A percentile compares a stretch with the other conserved stretches of the same genome.
Conservation (phyloP, 2,113 vertebrate genomes). For the Microcebus griseorufus region DNA sequence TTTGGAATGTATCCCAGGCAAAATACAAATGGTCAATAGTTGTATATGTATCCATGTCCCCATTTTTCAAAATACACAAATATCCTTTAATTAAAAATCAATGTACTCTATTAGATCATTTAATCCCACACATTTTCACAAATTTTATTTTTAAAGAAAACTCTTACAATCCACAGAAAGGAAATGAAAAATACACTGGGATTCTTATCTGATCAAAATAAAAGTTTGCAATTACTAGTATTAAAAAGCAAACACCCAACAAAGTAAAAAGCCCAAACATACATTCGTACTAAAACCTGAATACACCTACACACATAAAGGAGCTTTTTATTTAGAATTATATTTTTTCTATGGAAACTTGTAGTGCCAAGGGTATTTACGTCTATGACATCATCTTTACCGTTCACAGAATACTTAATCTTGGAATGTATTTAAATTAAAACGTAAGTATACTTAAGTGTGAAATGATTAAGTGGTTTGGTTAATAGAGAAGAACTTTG, state of each 20-base stretch:
- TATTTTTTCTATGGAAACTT: neutral
- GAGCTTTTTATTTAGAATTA: constrained; percentile 29
- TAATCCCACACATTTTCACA: constrained; percentile 20
- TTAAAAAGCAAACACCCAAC: constrained; percentile 23
- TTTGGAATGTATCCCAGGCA: neutral
- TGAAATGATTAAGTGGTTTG: constrained; percentile 1
- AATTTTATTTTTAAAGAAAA: constrained; percentile 32
- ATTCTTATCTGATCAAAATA: constrained; percentile 29
- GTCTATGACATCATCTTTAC: neutral
- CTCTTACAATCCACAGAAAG: neutral
- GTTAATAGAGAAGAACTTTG: neutral
- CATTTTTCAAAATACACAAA: constrained; percentile 16
- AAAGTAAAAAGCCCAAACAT: constrained; percentile 30
- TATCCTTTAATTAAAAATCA: constrained; percentile 26
- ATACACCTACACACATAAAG: neutral
- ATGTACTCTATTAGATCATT: neutral
- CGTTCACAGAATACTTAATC: neutral
- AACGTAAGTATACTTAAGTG: constrained; percentile 36
- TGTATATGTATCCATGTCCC: neutral
- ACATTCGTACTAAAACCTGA: constrained; percentile 34
- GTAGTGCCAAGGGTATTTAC: neutral
- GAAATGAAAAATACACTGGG: neutral
- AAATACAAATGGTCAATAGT: constrained; percentile 25
- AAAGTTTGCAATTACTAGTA: neutral
- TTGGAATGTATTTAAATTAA: constrained; percentile 39